Base-by-base conservation (phyloP, 1,140 invertebrate species). In the Drosophila azteca region DNA sequence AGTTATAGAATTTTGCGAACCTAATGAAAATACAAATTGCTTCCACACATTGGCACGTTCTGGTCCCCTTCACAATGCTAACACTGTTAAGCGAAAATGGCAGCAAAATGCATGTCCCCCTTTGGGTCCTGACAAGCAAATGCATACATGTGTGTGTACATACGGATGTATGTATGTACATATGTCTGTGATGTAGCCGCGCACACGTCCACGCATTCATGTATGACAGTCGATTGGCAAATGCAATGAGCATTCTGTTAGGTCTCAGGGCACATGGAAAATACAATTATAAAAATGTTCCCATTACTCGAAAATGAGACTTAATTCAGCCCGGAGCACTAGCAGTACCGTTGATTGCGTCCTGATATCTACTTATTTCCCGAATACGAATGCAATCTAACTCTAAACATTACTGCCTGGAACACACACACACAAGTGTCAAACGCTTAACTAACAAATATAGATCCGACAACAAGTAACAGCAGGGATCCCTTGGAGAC, bases 1-100 rank as follows among this genome's bases (percentile, higher is more conserved):
- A 74, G 61, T 45, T 74, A 69, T 57, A 44, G 75, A 77, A 77
- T 70, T 59, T 52, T 55, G 45, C 59, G 59, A 64, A 72, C 75
- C 68, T 79, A 81, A 79, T 79, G 79, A 81, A 79, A 81, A 76
- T 66, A 77, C 77, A 76, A 81, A 81, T 81, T 81, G 77, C 79
- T 77, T 77, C 67, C 77, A 74, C 72, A 77, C 67, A 81, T 72
- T 80, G 79, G 66, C 78, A 81, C 79, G 72, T 76, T 61, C 52
- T 63, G 11, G 49, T 57, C 45, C 44, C 50, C 31, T 29, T 58
- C 43, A 77, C 69, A 75, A 57, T 52, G 63, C 58, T 41, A 77
- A 71, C 54, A 60, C 67, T 55, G 59, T 69, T 69, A 68, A 22
- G 66, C 29, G n/a, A 22, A 39, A 48, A 60, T 9, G 55, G 22